A percentile compares a stretch with the other conserved stretches of the same genome.
Conservation (phyloP, 2,113 vertebrate species). For the Carassius carassius region DNA sequence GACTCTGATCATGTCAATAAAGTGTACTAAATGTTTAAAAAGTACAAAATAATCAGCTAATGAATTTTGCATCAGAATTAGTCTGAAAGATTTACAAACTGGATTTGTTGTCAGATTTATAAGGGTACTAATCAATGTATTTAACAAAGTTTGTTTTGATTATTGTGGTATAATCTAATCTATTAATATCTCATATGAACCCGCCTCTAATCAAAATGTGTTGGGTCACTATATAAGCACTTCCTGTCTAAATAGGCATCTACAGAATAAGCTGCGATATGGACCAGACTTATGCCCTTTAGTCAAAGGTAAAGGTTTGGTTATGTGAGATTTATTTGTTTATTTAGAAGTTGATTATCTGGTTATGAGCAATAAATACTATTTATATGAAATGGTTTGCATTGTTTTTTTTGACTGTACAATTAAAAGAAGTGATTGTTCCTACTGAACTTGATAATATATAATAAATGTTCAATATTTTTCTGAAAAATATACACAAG, state of each 20-base stretch:
- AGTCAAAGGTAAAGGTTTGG: neutral
- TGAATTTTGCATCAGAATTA: neutral
- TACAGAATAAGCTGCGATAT: neutral
- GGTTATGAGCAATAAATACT: neutral
- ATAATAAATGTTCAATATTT: neutral
- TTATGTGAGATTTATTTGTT: neutral
- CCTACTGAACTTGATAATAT: neutral
- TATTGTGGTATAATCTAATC: neutral
- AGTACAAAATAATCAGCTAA: neutral
- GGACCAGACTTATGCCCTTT: neutral
- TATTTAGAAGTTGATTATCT: neutral
- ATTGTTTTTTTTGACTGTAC: neutral
- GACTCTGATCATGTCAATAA: neutral
- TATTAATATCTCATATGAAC: neutral
- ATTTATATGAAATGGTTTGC: neutral
- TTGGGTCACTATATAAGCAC: neutral
- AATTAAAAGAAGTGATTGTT: neutral
- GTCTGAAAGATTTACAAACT: neutral
- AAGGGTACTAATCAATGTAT: neutral
- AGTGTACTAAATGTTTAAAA: neutral
- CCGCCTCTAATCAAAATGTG: neutral
- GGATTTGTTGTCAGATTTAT: neutral
- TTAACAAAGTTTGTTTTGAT: neutral
- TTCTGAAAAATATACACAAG: no score
- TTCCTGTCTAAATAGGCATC: neutral